A percentile compares a stretch with the other conserved stretches of the same genome.
Evolutionary conservation across 2,113 vertebrate genomes (phyloP).

Genomic region (Thinocorus orbignyianus): DNA sequence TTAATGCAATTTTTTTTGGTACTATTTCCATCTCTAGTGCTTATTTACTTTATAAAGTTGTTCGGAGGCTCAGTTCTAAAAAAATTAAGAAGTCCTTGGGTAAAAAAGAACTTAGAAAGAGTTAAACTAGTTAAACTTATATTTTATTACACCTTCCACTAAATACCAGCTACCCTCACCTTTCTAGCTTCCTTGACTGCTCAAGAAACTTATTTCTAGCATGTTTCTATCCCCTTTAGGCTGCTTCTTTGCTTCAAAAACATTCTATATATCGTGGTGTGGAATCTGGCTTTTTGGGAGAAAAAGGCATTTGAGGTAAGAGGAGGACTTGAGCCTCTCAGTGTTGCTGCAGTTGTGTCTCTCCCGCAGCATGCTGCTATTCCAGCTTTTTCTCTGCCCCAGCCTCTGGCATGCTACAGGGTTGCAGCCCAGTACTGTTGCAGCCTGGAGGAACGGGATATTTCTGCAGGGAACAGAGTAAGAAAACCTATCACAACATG

Average conservation of each 20-base stretch:
- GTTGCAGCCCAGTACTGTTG: neutral
- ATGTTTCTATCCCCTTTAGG: neutral
- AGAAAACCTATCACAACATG: neutral
- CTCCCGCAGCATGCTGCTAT: neutral
- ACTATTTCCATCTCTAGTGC: neutral
- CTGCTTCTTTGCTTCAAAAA: neutral
- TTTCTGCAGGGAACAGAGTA: neutral
- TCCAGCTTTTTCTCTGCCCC: neutral
- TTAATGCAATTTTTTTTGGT: neutral
- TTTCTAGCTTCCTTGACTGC: neutral
- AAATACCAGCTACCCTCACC: neutral
- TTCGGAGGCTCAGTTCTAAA: neutral
- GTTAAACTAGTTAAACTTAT: neutral
- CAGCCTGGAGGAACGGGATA: neutral
- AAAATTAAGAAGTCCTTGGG: neutral
- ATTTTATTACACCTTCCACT: neutral
- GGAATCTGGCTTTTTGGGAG: neutral
- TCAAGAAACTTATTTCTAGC: neutral
- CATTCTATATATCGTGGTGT: neutral
- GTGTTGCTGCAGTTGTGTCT: neutral
- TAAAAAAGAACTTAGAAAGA: neutral
- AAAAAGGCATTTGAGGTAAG: neutral
- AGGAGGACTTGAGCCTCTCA: neutral
- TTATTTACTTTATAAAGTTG: neutral
- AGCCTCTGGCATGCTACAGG: neutral